Evolutionary conservation across 1,140 invertebrate species (phyloP).

Genomic region (Mizuhopecten yessoensis): DNA sequence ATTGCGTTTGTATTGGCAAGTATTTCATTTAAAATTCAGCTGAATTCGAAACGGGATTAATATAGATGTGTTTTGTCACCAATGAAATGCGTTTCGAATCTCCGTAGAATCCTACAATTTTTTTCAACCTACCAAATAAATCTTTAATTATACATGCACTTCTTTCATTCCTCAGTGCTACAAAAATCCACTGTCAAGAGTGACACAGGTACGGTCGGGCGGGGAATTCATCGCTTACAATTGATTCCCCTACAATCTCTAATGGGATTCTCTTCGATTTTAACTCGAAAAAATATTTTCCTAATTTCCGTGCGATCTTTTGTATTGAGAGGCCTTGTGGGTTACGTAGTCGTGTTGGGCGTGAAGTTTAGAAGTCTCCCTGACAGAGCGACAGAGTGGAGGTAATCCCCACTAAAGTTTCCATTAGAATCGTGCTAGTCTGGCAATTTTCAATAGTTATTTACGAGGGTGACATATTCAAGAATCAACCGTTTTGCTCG

Average conservation of each 20-base stretch:
- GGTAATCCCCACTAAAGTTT: slow-evolving; percentile 7
- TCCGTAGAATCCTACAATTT: not conserved
- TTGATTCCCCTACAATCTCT: not conserved
- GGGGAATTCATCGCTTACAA: not conserved
- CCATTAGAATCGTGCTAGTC: not conserved
- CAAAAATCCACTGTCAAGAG: not conserved
- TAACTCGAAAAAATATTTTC: slow-evolving; percentile 21
- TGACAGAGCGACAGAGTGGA: not conserved
- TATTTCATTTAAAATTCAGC: slow-evolving; percentile 33
- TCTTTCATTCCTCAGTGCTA: not conserved
- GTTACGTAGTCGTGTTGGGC: not conserved
- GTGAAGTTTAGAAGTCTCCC: not conserved
- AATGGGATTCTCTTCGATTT: slow-evolving; percentile 19
- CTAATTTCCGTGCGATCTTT: slow-evolving; percentile 32
- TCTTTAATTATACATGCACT: slow-evolving; percentile 39
- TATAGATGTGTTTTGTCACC: slow-evolving; percentile 38
- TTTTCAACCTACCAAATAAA: slow-evolving; percentile 1
- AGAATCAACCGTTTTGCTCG: not conserved
- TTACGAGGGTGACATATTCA: slow-evolving; percentile 22
- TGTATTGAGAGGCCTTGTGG: not conserved
- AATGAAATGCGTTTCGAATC: slow-evolving; percentile 21
- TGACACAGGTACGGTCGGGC: slow-evolving; percentile 4
- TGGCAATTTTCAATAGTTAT: slow-evolving; percentile 14
- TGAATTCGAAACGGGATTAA: slow-evolving; percentile 38
- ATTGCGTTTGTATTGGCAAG: not conserved